Base-by-base conservation (phyloP, 2,888 invertebrate genomes). In the Pediacus dermestoides region DNA sequence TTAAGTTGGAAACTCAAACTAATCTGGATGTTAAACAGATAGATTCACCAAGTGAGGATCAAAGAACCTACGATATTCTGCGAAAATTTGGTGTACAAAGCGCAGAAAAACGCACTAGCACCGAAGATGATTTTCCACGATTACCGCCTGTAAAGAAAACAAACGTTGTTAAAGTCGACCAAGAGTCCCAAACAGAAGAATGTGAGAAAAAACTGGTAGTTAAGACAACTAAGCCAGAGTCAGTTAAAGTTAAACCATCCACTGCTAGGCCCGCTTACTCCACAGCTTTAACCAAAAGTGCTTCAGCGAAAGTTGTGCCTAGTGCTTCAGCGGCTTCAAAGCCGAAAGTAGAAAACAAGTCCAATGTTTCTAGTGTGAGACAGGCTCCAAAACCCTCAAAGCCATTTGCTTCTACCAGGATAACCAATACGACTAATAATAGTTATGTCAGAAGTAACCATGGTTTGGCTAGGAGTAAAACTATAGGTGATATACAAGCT, bases 31-130 rank as follows among this genome's bases (percentile, higher is more conserved):
- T 41, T 3, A 45, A 55, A 34, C 46, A 60, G 32, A 48, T 65
- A 11, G 64, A 68, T 52, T 69, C 69, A n/a, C 70, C 70, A 1
- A 70, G 69, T 46, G 70, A 70, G 49, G 70, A 70, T 48, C 68
- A 70, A 44, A 63, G 59, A 51, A 69, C 69, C 4, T 70, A 69
- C 33, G 68, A 70, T 46, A 66, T 60, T 8, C 47, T 68, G 10
- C 54, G 68, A 9, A 68, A 66, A 49, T 51, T 64, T 16, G 66
- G 66, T 1, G 68, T 70, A 9, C 56, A 63, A 46, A 66, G 64
- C 50, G 61, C 63, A 10, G 69, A 70, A 42, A 70, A 70, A 48
- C 57, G 68, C 34, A 69, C 68, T 3, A 66, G 61, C 33, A 70
- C 69, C n/a, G 64, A 66, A 28, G 64, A 62, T 30, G 64, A 67